phyloP scores from a whole-genome alignment of 2,113 vertebrate species.

The Neoarius graeffei region DNA sequence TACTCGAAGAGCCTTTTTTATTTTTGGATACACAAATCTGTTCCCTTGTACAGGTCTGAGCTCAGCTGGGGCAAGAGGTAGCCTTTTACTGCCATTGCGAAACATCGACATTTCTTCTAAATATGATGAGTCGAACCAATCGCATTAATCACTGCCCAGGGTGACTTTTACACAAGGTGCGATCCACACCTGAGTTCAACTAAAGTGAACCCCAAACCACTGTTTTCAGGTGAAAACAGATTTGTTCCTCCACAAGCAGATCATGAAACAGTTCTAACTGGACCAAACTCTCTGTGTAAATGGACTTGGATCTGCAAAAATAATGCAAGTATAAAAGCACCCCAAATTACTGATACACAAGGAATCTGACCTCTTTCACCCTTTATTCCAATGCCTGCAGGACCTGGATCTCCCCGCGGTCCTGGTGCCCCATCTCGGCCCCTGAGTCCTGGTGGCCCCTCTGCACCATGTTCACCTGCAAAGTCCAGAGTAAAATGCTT shows the following conservation, averaged over 20 bases:
- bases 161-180: not conserved
- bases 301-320: not conserved
- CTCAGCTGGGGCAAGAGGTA: not conserved
- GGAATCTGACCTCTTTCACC: constrained; percentile 83
- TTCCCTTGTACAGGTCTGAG: not conserved
- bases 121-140: not conserved
- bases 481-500: constrained; percentile 21
- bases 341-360: not conserved
- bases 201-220: not conserved
- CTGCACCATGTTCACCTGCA: constrained; percentile 84
- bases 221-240: not conserved
- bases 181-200: not conserved
- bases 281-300: not conserved
- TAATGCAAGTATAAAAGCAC: not conserved
- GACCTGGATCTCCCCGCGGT: constrained; percentile 83
- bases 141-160: not conserved
- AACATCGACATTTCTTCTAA: not conserved
- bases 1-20: not conserved
- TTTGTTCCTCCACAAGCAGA: not conserved
- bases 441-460: constrained; percentile 83
- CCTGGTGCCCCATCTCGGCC: constrained; percentile 85
- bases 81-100: not conserved
- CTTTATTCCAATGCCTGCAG: constrained; percentile 82
- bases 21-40: not conserved
- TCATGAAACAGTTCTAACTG: not conserved